Evolutionary conservation across 2,888 invertebrate genomes (phyloP).

Genomic region (Carpatolechia fugitivella): DNA sequence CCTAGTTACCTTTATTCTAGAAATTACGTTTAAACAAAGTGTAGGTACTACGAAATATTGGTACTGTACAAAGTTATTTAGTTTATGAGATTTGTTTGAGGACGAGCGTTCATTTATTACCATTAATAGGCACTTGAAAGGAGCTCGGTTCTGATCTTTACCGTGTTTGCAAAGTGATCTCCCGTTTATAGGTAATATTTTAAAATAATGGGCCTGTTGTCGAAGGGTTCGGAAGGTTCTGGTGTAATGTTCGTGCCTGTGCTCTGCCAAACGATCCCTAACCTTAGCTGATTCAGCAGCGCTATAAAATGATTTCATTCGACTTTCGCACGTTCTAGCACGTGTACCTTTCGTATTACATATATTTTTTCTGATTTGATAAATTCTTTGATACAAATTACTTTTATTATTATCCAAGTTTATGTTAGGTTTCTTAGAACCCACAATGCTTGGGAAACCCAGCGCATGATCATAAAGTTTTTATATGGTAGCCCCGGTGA

Average conservation of each 20-base stretch:
- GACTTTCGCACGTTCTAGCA: not conserved
- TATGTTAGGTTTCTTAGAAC: no score
- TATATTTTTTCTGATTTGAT: not conserved
- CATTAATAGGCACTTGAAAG: slow-evolving; percentile 9
- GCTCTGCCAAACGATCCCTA: slow-evolving; percentile 34
- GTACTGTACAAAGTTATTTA: no score
- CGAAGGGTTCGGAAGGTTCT: slow-evolving; percentile 33
- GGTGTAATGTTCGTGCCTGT: slow-evolving; percentile 33
- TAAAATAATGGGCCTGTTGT: slow-evolving; percentile 35
- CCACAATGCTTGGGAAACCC: no score
- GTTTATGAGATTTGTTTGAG: not conserved
- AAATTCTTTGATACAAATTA: not conserved
- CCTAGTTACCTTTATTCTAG: no score
- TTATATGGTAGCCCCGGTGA: no score
- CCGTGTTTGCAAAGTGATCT: slow-evolving; percentile 25
- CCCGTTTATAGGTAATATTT: slow-evolving; percentile 37
- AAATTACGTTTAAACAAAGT: not conserved
- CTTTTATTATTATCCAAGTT: no score
- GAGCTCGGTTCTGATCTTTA: slow-evolving; percentile 16
- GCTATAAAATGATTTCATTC: slow-evolving; percentile 24
- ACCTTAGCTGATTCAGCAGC: slow-evolving; percentile 37
- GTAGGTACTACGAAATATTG: no score
- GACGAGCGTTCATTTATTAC: slow-evolving; percentile 10
- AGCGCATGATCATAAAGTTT: no score
- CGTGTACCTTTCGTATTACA: not conserved